Base-by-base conservation (phyloP, 2,113 vertebrate species). In the Trachemys scripta region DNA sequence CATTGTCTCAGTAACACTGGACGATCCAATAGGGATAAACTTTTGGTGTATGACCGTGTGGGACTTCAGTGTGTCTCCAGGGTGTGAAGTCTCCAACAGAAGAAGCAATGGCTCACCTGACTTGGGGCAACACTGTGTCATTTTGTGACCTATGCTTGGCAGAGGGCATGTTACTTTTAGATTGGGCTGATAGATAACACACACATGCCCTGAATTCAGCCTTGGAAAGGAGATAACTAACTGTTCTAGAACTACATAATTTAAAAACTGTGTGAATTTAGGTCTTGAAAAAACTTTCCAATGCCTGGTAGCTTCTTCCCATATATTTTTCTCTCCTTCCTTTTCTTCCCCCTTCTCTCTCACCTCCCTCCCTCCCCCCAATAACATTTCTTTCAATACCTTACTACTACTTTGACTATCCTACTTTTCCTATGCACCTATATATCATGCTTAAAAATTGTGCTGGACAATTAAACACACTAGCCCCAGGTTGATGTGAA, bases 41-140 rank as follows among this genome's bases (percentile, higher is more conserved):
- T n/a, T 59, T 47, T 56, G 53, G 22, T 19, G 12, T 45, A 49
- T 25, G 31, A 0, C 4, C 51, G 38, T 79, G 14, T 51, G 56
- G 89, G 25, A 31, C 69, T 87, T 42, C 38, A 10, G 16, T 3
- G 19, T 51, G 20, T 0, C 0, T n/a, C 56, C 24, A 5, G 27
- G 42, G 10, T 54, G 9, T 76, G 9, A 2, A 24, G 20, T 51
- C n/a, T 83, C 57, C 79, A 17, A 7, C 42, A 79, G 69, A 75
- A 80, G 56, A 85, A 85, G 38, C 0, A 1, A 57, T 88, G 11
- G 42, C 20, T 27, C 59, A 9, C 51, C 49, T 80, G 9, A 3
- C 19, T 25, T 45, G 20, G 6, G 3, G 11, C 65, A 5, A 3
- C 94, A 80, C 45, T 92, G 47, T 25, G 22, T 89, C 84, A 57